Conservation (phyloP, 1,140 invertebrate species). For the Macrostomum lignano region DNA sequence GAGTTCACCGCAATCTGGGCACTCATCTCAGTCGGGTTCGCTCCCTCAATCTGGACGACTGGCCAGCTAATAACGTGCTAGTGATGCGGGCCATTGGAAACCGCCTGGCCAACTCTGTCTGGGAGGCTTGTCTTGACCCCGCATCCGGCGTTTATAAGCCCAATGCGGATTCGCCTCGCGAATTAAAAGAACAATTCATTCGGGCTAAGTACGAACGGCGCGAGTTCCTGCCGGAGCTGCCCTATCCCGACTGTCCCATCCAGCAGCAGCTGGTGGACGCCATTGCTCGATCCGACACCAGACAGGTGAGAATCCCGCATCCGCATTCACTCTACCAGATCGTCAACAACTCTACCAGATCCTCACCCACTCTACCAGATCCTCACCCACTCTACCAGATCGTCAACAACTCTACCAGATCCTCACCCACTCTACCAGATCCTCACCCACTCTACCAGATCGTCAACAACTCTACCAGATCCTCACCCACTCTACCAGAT, state of each 20-base stretch:
- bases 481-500: too few relatives aligned
- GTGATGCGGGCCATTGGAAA: constrained; percentile 82
- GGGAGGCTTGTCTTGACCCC: too few relatives aligned
- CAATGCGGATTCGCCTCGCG: constrained; percentile 30
- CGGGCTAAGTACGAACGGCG: constrained; percentile 58
- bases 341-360: too few relatives aligned
- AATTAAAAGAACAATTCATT: constrained; percentile 62
- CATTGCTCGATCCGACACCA: constrained; percentile 33
- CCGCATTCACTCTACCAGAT: too few relatives aligned
- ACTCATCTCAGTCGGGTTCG: constrained; percentile 78
- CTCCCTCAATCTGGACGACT: constrained; percentile 47
- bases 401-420: too few relatives aligned
- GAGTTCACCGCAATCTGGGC: constrained; percentile 78
- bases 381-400: too few relatives aligned
- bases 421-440: too few relatives aligned
- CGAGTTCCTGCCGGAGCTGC: constrained; percentile 41
- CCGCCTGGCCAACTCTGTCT: constrained; percentile 58
- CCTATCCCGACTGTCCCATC: constrained; percentile 25
- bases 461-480: too few relatives aligned
- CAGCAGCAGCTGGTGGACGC: constrained; percentile 47
- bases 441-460: too few relatives aligned
- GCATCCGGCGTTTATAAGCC: constrained; percentile 11
- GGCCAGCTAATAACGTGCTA: constrained; percentile 51
- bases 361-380: too few relatives aligned
- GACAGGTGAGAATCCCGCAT: too few relatives aligned